Percentiles rank a stretch among this genome's conserved stretches.
Evolutionary conservation across 2,797 vertebrate genomes (phyloP).

Genomic region (Chelonia mydas): DNA sequence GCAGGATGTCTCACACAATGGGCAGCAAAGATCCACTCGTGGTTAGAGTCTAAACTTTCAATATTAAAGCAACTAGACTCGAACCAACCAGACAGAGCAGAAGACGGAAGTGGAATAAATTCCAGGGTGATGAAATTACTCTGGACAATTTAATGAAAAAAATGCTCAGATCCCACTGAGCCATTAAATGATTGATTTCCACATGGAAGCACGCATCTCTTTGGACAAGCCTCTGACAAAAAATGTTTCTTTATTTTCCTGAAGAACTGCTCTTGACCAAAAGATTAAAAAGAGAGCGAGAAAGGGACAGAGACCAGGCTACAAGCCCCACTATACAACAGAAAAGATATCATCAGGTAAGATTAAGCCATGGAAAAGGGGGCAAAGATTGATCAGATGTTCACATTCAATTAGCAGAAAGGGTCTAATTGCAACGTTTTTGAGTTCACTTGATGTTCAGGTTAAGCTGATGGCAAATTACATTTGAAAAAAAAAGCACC

Average conservation of each 20-base stretch:
- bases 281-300: constrained; percentile 14
- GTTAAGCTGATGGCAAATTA: not conserved
- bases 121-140: constrained; percentile 61
- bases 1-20: not conserved
- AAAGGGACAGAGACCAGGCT: not conserved
- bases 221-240: constrained; percentile 58
- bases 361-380: not conserved
- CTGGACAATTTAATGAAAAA: constrained; percentile 73
- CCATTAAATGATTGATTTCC: constrained; percentile 70
- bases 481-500: not conserved
- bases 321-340: not conserved
- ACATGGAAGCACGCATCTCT: constrained; percentile 52
- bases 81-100: not conserved
- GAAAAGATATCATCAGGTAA: rapidly evolving
- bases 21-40: not conserved
- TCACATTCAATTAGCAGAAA: not conserved
- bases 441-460: not conserved
- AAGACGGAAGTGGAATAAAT: not conserved
- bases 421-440: not conserved
- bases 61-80: not conserved
- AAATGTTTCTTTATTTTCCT: constrained; percentile 37
- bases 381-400: not conserved
- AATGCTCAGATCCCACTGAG: constrained; percentile 19
- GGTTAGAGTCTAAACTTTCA: rapidly evolving
- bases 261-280: constrained; percentile 16